Conservation (phyloP, 1,140 invertebrate species). For the Tetranychus cinnabarinus region DNA sequence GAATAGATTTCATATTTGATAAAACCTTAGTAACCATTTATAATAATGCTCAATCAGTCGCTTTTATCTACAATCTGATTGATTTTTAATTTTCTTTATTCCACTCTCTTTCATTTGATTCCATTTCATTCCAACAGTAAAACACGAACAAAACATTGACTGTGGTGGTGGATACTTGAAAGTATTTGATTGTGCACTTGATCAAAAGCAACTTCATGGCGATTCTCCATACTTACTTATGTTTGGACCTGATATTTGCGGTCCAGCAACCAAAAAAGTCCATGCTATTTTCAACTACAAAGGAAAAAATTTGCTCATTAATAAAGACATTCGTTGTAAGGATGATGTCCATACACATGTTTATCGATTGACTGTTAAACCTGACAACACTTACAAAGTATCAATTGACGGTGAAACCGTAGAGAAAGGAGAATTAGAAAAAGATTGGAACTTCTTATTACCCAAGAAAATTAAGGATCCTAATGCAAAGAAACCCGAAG, state of each 20-base stretch:
- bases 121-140: constrained; percentile 31
- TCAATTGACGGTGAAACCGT: constrained; percentile 93
- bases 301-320: constrained; percentile 87
- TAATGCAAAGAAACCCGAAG: constrained; percentile 70
- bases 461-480: constrained; percentile 93
- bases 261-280: constrained; percentile 92
- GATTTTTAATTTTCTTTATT: too few species aligned
- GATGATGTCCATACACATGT: constrained; percentile 96
- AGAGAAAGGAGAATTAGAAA: constrained; percentile 78
- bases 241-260: constrained; percentile 52
- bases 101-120: neutral
- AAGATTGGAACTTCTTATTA: constrained; percentile 89
- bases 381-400: constrained; percentile 92
- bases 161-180: constrained; percentile 97
- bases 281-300: constrained; percentile 99
- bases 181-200: constrained; percentile 68
- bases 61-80: too few species aligned
- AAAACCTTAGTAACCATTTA: too few species aligned
- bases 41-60: too few species aligned
- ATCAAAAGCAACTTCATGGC: constrained; percentile 80
- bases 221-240: constrained; percentile 89
- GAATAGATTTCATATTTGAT: too few species aligned
- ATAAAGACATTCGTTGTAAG: constrained; percentile 50
- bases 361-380: constrained; percentile 82
- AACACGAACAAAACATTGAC: constrained; percentile 98